Conservation (phyloP, 2,888 invertebrate species). For the Anticlea derivata region DNA sequence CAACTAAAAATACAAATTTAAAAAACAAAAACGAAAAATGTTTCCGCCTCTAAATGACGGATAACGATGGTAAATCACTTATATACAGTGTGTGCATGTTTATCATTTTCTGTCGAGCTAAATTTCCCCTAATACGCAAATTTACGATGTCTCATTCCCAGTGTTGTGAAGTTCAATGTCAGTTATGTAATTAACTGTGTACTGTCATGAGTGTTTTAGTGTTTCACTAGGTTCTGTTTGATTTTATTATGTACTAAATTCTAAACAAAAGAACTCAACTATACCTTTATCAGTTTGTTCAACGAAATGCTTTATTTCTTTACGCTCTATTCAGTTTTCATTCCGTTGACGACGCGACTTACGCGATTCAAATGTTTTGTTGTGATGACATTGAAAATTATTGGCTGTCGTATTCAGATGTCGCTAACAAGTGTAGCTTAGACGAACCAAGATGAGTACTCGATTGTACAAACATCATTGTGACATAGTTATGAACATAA, state of each 20-base stretch:
- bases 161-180: conserved; percentile 57
- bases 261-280: neutral
- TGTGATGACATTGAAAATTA: conserved; percentile 9
- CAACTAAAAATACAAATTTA: conserved; percentile 43
- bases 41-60: conserved; percentile 61
- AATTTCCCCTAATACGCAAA: conserved; percentile 48
- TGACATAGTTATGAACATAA: too few relatives aligned
- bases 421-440: neutral
- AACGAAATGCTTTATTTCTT: neutral
- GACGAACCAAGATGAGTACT: too few relatives aligned
- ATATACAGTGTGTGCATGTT: conserved; percentile 54
- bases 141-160: conserved; percentile 43
- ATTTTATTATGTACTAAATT: neutral
- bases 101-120: conserved; percentile 38
- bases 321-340: neutral
- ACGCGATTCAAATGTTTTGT: conserved; percentile 5
- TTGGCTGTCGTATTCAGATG: conserved; percentile 8
- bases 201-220: neutral
- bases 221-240: conserved; percentile 6
- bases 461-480: neutral
- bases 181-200: conserved; percentile 66
- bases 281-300: neutral
- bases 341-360: neutral
- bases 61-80: conserved; percentile 62
- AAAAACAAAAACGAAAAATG: conserved; percentile 57